Evolutionary conservation across 1,140 invertebrate species (phyloP).

Genomic region (Drosophila busckii): DNA sequence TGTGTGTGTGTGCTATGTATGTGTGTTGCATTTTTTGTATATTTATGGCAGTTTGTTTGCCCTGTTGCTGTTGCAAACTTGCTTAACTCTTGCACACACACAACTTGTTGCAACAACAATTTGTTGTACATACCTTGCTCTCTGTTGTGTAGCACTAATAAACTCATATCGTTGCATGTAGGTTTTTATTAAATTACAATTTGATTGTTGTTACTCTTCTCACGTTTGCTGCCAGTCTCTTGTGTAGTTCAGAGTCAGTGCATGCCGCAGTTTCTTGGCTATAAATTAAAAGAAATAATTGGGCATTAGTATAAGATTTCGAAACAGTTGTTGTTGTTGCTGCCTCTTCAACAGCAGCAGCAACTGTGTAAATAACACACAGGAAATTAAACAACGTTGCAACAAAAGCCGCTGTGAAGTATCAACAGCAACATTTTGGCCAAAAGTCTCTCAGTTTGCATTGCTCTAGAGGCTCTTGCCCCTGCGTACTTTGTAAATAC

Average conservation of each 20-base stretch:
- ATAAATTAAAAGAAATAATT: no score
- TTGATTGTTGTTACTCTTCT: background rate
- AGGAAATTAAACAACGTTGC: slow-evolving; percentile 1
- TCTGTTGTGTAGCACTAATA: slow-evolving; percentile 36
- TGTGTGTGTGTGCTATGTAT: slow-evolving; percentile 9
- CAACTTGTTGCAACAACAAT: slow-evolving; percentile 5
- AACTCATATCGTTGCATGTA: slow-evolving; percentile 56
- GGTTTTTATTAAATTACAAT: slow-evolving; percentile 10
- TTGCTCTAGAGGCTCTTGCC: slow-evolving; percentile 42
- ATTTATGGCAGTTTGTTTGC: slow-evolving; percentile 17
- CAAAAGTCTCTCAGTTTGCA: slow-evolving; percentile 27
- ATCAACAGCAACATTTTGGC: background rate
- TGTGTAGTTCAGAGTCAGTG: no score
- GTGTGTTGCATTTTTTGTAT: slow-evolving; percentile 29
- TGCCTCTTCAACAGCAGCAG: slow-evolving; percentile 13
- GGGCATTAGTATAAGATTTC: no score
- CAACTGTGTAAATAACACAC: slow-evolving; percentile 10
- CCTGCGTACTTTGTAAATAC: slow-evolving; percentile 52
- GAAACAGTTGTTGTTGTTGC: slow-evolving; percentile 17
- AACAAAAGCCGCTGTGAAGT: background rate
- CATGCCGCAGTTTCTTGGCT: no score
- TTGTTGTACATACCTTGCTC: slow-evolving; percentile 47
- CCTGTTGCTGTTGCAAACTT: background rate
- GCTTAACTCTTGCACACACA: slow-evolving; percentile 2
- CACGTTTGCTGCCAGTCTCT: slow-evolving; percentile 6